phyloP scores from a whole-genome alignment of 2,888 invertebrate species.

The Stictocephala bisonia region DNA sequence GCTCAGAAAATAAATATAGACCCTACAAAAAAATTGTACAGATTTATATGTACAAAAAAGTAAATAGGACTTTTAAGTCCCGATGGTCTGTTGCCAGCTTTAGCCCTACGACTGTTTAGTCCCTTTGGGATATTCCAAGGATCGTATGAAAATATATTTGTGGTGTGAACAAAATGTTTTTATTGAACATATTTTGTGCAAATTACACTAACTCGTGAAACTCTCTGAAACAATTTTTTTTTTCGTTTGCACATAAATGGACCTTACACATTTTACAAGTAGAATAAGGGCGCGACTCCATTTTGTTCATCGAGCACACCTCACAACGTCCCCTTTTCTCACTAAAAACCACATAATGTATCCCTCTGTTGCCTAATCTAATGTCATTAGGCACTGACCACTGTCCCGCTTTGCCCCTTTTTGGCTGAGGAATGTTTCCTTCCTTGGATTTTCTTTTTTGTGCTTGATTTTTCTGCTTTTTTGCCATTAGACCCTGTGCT shows the following conservation, averaged over 20 bases:
- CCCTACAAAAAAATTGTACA: too few relatives aligned
- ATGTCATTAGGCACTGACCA: slow-evolving; percentile 35
- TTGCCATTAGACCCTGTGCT: slow-evolving; percentile 33
- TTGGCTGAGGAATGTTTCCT: slow-evolving; percentile 5
- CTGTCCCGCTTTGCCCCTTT: slow-evolving; percentile 16
- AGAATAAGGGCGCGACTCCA: slow-evolving; percentile 4
- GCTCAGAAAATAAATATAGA: too few relatives aligned
- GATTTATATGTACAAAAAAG: too few relatives aligned
- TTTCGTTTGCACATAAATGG: slow-evolving; percentile 12
- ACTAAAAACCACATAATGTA: neutral
- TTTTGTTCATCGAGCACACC: slow-evolving; percentile 13
- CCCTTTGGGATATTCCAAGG: too few relatives aligned
- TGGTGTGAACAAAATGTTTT: too few relatives aligned
- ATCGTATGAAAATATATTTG: too few relatives aligned
- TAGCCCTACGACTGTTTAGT: too few relatives aligned
- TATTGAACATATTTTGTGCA: too few relatives aligned
- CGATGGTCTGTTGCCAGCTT: too few relatives aligned
- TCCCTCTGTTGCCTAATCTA: slow-evolving; percentile 15
- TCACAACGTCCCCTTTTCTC: slow-evolving; percentile 18
- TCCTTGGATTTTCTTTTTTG: neutral
- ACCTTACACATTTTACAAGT: slow-evolving; percentile 32
- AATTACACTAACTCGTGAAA: slow-evolving; percentile 24
- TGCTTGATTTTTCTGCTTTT: slow-evolving; percentile 7
- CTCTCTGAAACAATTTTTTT: slow-evolving; percentile 11
- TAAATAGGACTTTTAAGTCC: too few relatives aligned